Base-by-base conservation (phyloP, 2,888 invertebrate species). In the Neoaliturus tenellus region DNA sequence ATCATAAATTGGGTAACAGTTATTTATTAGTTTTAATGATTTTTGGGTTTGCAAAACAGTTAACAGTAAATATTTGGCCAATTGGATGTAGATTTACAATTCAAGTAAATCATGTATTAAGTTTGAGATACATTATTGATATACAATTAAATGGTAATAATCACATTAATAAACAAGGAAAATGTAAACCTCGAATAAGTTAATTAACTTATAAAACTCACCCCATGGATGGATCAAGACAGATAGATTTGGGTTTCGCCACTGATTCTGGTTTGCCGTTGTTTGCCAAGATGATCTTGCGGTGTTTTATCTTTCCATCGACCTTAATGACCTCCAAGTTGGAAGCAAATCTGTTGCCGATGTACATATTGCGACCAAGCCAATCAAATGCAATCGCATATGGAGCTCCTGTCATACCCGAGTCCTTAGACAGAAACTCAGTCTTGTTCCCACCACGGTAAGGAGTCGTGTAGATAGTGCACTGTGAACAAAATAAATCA, bases 331-430 rank as follows among this genome's bases (percentile, higher is more conserved):
- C 94, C 91, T 98, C 98, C 86, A 99, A 96, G 87, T 98, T 98
- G 82, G 97, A 96, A 0, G 98, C 97, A 1, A 95, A 93, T 48
- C 95, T 94, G 89, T 98, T 99, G 33, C 97, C 98, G 90, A 99
- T 95, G 90, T 96, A 99, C 44, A 99, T 90, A 91, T 99, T 99
- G 82, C 98, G 93, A 3, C 99, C 98, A 28, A 99, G 92, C 99
- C 99, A 99, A 90, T 99, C 99, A 89, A 98, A 97, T 0, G 99
- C 98, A 55, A 99, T 94, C 0, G 97, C 94, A 44, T 96, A 96
- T 0, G 98, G 97, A 0, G 98, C 95, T 0, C 98, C 98, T 10
- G 98, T 95, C 73, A 98, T 93, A n/a, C 98, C 97, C 0, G 94
- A 93, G 88, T 96, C 96, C 4, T 92, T 90, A n/a, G 95, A 95